Conservation (phyloP, 53 echinoderm and acorn worm genomes). For the Actinopyga echinites region DNA sequence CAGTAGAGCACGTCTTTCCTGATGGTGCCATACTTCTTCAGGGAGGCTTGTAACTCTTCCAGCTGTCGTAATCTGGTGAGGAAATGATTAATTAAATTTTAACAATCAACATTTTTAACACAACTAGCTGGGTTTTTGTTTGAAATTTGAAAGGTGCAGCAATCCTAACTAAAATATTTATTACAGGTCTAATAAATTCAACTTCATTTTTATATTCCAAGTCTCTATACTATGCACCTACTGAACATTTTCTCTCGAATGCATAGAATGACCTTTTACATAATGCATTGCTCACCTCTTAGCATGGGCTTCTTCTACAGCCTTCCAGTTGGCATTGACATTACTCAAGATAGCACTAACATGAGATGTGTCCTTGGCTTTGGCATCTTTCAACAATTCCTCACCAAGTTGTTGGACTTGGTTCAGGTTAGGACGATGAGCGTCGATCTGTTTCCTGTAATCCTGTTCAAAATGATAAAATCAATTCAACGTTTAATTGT, state of each 20-base stretch:
- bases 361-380: conserved; percentile 90
- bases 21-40: conserved; percentile 79
- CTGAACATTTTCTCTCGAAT: too few species aligned
- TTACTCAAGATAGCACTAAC: conserved; percentile 83
- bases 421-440: conserved; percentile 73
- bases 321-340: conserved; percentile 96
- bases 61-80: conserved; percentile 58
- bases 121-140: background rate
- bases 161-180: too few species aligned
- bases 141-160: too few species aligned
- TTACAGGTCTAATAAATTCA: too few species aligned
- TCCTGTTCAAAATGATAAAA: conserved; percentile 41
- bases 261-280: too few species aligned
- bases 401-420: conserved; percentile 91
- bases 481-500: background rate
- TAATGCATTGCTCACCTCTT: conserved; percentile 65
- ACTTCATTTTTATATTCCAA: too few species aligned
- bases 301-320: conserved; percentile 72
- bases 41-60: conserved; percentile 69
- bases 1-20: conserved; percentile 87
- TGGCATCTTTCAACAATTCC: conserved; percentile 79
- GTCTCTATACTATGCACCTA: too few species aligned
- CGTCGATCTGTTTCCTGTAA: conserved; percentile 63
- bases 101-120: background rate
- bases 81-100: background rate